Conservation (phyloP, 2,113 vertebrate genomes). For the Stegastes partitus region DNA sequence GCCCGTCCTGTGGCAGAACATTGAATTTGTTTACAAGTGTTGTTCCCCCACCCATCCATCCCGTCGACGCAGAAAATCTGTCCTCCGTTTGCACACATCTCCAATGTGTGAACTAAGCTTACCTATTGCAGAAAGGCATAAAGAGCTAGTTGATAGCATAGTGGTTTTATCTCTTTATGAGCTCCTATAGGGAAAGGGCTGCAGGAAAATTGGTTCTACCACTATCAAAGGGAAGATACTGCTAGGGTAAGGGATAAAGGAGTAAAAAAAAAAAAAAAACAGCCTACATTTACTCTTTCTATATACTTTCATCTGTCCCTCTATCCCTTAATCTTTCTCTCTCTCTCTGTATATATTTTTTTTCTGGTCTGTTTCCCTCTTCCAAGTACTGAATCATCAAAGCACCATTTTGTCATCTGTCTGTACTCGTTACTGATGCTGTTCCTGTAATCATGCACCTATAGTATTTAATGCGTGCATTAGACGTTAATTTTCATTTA, state of each 20-base stretch:
- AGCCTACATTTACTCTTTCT: slow-evolving; percentile 56
- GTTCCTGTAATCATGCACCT: slow-evolving; percentile 11
- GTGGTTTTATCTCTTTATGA: slow-evolving; percentile 83
- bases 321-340: slow-evolving; percentile 25
- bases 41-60: slow-evolving; percentile 12
- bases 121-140: slow-evolving; percentile 69
- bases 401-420: slow-evolving; percentile 50
- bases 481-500: slow-evolving; percentile 33
- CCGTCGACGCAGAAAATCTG: slow-evolving; percentile 42
- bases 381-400: slow-evolving; percentile 38
- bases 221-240: slow-evolving; percentile 77
- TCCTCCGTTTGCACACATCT: slow-evolving; percentile 47
- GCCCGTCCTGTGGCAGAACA: slow-evolving; percentile 39
- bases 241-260: slow-evolving; percentile 70
- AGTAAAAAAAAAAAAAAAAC: slow-evolving; percentile 43
- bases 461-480: slow-evolving; percentile 6
- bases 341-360: background rate
- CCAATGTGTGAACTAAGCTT: slow-evolving; percentile 62
- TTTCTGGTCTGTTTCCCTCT: slow-evolving; percentile 13
- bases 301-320: slow-evolving; percentile 23
- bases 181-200: slow-evolving; percentile 73
- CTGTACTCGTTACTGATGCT: slow-evolving; percentile 2
- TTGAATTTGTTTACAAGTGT: slow-evolving; percentile 70
- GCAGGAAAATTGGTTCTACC: slow-evolving; percentile 80
- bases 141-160: slow-evolving; percentile 76